phyloP scores from a whole-genome alignment of 2,888 invertebrate genomes.

The Limenitis camilla region DNA sequence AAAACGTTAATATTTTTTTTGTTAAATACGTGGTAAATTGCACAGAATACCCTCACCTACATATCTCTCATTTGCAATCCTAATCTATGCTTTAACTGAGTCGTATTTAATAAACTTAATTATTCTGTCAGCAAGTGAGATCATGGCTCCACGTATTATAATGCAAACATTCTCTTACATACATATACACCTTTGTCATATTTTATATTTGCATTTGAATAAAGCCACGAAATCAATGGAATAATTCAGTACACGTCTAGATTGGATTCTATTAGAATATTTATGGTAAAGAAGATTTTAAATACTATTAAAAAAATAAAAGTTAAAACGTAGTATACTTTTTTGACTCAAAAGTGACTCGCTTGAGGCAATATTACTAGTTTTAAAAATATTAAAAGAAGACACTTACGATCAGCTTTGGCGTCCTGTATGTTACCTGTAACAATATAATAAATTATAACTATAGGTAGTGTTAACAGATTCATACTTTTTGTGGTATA shows the following conservation, averaged over 20 bases:
- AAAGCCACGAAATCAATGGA: slow-evolving; percentile 9
- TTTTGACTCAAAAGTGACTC: background rate
- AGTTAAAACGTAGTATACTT: no score
- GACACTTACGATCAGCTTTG: slow-evolving; percentile 20
- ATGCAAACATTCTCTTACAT: background rate
- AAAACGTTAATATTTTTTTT: no score
- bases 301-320: no score
- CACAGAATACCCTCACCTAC: no score
- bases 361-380: background rate
- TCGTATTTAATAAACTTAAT: no score
- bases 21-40: no score
- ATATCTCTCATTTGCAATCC: no score
- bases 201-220: slow-evolving; percentile 13
- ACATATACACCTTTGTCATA: background rate
- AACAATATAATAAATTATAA: slow-evolving; percentile 4
- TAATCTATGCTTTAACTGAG: no score
- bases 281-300: no score
- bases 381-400: background rate
- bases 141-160: no score
- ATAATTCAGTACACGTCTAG: slow-evolving; percentile 7
- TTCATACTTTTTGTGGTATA: no score
- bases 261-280: background rate
- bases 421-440: slow-evolving; percentile 20
- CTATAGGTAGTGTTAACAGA: background rate
- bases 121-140: no score